Evolutionary conservation across 1,140 invertebrate genomes (phyloP), one percentile per base, ranked within the genome.

Genomic region (Periplaneta americana): DNA sequence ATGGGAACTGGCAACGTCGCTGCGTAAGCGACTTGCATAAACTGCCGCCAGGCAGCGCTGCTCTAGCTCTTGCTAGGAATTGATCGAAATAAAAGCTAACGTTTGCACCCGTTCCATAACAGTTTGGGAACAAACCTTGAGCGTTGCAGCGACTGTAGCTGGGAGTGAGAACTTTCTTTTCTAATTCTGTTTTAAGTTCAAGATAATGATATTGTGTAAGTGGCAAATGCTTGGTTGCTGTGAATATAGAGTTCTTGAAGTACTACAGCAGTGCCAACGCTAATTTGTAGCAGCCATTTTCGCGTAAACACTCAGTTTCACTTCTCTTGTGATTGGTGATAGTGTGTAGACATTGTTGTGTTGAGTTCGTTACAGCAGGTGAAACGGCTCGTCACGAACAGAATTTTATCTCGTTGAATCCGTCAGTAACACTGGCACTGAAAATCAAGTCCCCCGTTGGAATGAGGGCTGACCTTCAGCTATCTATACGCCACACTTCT

Each of bases 391-490:
- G 15, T 5, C 36, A 78, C 35, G 35, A 28, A 17, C n/a, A 9
- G 10, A 48, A 78, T 18, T 78, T 17, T 34, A 35, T 34, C 17
- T 2, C 34, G 35, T 37, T 28, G 15, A 78, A 17, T 17, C 34
- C 39, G 77, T 36, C 77, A 36, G 33, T 48, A 48, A 34, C 77
- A 32, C 35, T 48, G 35, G 77, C 39, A n/a, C 35, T 28, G n/a
- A 48, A 37, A 48, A 36, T 37, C 77, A 48, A 78, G 31, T 32
- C 79, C 32, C 39, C 39, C 36, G 81, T 78, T 89, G 88, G 88
- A 87, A 89, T 89, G 88, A 89, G 88, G 88, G 87, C 88, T 86
- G 88, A 89, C 78, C 84, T 89, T 77, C 83, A 87, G 81, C 88
- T 88, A n/a, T 88, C 88, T 81, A 89, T 89, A 85, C 85, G 88